phyloP scores from a whole-genome alignment of 2,888 invertebrate species.

The Malthinus seriepunctatus region DNA sequence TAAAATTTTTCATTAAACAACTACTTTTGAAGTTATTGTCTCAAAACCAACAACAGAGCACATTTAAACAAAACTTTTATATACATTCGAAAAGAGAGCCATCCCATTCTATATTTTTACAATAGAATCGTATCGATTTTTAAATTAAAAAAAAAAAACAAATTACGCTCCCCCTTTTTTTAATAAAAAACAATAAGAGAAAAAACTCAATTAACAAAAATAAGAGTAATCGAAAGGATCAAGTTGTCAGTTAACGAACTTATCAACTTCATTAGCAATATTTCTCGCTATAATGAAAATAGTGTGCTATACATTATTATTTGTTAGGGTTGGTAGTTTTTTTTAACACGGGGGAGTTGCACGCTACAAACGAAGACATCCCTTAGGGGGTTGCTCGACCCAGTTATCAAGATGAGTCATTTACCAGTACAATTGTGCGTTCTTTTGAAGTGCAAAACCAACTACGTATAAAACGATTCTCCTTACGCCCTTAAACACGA shows the following conservation, averaged over 20 bases:
- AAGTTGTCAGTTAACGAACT: constrained; percentile 3
- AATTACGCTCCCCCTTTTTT: neutral
- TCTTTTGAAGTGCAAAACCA: constrained; percentile 11
- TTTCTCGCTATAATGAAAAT: constrained; percentile 8
- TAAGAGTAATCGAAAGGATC: neutral
- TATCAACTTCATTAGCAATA: constrained; percentile 18
- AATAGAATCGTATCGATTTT: neutral
- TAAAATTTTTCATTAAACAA: no score
- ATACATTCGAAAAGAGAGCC: neutral
- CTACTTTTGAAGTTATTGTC: no score
- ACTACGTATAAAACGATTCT: constrained; percentile 10
- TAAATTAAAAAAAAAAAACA: neutral
- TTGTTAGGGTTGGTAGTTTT: constrained; percentile 14
- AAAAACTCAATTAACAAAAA: no score
- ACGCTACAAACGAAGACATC: constrained; percentile 10
- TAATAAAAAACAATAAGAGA: neutral
- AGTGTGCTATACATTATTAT: constrained; percentile 5
- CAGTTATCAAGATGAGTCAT: constrained; percentile 23
- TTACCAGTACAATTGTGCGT: neutral
- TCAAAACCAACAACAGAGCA: no score
- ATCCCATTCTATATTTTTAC: neutral
- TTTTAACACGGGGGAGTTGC: constrained; percentile 10
- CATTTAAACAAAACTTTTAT: neutral
- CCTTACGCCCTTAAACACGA: neutral
- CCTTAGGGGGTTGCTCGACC: constrained; percentile 19